These are phyloP conservation scores for Falco concolor DNA, from an alignment of 2,797 vertebrate genomes.

Conservation along the genomic window DNA sequence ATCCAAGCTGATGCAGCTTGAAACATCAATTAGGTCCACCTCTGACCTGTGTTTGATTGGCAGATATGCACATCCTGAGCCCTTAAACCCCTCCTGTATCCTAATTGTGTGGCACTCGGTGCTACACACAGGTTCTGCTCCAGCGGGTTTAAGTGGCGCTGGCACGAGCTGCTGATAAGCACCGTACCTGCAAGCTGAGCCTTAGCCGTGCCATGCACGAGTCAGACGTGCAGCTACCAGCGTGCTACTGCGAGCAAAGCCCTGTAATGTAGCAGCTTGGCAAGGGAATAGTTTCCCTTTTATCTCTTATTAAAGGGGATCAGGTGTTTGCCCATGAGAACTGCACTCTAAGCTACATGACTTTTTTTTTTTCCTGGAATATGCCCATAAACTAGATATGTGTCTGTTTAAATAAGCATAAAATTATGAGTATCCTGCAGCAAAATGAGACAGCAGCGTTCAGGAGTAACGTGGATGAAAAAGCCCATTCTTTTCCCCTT, in stretches of 20 bases:
- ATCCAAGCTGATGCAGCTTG: not conserved
- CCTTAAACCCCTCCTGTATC: not conserved
- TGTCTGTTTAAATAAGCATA: constrained; percentile 83
- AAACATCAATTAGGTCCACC: not conserved
- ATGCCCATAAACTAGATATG: constrained; percentile 74
- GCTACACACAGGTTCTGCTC: not conserved
- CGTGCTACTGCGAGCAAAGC: not conserved
- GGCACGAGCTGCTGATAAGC: not conserved
- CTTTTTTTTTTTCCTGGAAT: constrained; percentile 46
- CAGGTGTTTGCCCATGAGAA: constrained; percentile 81
- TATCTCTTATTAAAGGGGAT: constrained; percentile 77
- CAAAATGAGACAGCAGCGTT: constrained; percentile 70
- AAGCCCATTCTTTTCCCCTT: constrained; percentile 10
- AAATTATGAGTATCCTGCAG: constrained; percentile 72
- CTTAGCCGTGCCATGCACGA: not conserved
- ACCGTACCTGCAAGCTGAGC: not conserved
- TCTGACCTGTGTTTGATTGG: not conserved
- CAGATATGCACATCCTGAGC: not conserved
- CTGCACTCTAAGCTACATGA: constrained; percentile 63
- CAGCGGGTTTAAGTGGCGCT: not conserved
- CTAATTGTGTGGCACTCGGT: not conserved
- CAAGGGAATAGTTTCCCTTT: constrained; percentile 55
- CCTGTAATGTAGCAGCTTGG: not conserved
- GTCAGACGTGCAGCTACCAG: constrained; percentile 17
- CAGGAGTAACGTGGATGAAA: constrained; percentile 37